Evolutionary conservation across 2,113 vertebrate genomes (phyloP).

Genomic region (Coptodon bakossiorum): DNA sequence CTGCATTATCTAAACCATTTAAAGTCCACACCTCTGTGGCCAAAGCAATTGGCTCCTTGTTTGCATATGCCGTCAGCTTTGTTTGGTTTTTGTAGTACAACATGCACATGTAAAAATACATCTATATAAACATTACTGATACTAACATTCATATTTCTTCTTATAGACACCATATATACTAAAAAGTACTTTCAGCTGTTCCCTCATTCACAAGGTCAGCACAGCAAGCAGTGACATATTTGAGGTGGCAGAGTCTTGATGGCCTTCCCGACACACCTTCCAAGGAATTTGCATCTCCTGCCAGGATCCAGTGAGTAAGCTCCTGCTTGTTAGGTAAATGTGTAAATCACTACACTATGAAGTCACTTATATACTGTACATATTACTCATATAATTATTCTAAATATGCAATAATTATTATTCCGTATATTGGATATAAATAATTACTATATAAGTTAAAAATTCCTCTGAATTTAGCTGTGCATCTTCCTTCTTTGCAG

Average conservation of each 20-base stretch:
- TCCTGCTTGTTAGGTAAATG: not conserved
- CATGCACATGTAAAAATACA: accelerated
- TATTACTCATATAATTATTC: not conserved
- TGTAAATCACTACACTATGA: not conserved
- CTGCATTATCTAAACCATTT: not conserved
- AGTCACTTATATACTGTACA: not conserved
- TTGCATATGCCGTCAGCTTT: not conserved
- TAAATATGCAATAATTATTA: not conserved
- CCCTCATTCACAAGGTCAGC: not conserved
- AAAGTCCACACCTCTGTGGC: not conserved
- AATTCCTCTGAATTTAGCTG: not conserved
- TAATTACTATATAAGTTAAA: not conserved
- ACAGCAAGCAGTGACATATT: not conserved
- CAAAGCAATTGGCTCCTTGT: not conserved
- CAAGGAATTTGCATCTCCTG: not conserved
- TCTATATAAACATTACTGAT: not conserved
- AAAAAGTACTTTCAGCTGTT: not conserved
- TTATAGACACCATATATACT: not conserved
- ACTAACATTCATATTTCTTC: not conserved
- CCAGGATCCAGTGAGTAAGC: not conserved
- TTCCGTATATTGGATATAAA: accelerated
- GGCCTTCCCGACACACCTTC: not conserved
- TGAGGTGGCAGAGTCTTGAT: not conserved
- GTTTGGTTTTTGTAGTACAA: not conserved
- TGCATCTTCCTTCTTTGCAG: not conserved